Base-by-base conservation (phyloP, 2,888 invertebrate genomes). In the Pelosia muscerda region DNA sequence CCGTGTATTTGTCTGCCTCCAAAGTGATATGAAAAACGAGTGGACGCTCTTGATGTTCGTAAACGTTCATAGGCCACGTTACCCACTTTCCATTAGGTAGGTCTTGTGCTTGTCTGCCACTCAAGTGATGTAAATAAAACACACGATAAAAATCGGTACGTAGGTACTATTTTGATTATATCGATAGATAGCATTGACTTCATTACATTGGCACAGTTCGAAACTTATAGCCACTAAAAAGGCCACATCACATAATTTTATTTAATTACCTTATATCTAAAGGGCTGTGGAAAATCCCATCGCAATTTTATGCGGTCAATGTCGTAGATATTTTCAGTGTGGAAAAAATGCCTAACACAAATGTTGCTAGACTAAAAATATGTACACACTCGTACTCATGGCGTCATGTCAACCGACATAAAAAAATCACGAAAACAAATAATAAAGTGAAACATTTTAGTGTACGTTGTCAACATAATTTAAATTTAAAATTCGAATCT, bases 371-470 rank as follows among this genome's bases (percentile, higher is more conserved):
- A 23, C 53, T 61, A 49, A 63, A 68, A 66, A 68, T 49, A 49
- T 49, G n/a, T 49, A 42, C 1, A 42, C 42, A 49, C 49, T 49
- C 63, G 60, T 66, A 69, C 53, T 2, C 68, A 67, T 56, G 60
- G n/a, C 67, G 55, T 10, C 38, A 66, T 66, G 69, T 66, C 69
- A 71, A 57, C 60, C 25, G 22, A 63, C 68, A 74, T 61, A 73
- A 76, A 71, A 76, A 66, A 62, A 71, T 42, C 68, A 69, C 73
- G 65, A 77, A 78, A 81, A 80, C 79, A 80, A 81, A 80, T 74
- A 81, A 77, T 81, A 81, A 81, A 79, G 75, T 56, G 74, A 64
- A 67, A 49, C 60, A 59, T 74, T 73, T 70, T 66, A 72, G 68
- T 63, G 63, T 38, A 68, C 68, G 72, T 65, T 75, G 81, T 79